Evolutionary conservation across 2,113 vertebrate genomes (phyloP).

Genomic region (Zootoca vivipara): DNA sequence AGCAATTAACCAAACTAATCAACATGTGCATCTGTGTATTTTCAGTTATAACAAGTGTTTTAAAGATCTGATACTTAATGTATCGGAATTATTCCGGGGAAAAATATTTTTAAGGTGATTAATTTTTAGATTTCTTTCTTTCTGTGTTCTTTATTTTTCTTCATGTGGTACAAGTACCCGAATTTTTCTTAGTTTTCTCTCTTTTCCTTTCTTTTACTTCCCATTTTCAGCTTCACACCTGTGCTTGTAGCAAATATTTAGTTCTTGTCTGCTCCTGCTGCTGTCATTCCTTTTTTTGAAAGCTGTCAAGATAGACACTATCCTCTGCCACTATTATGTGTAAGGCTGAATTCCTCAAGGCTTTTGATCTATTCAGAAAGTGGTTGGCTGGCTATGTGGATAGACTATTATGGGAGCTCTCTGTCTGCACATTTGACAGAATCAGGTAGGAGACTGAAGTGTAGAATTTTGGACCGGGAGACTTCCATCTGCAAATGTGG

Average conservation of each 20-base stretch:
- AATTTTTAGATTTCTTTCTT: neutral
- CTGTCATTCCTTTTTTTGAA: neutral
- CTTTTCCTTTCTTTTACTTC: too few species aligned
- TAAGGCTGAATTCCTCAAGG: neutral
- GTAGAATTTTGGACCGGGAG: neutral
- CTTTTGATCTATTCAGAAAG: neutral
- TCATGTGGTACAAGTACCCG: neutral
- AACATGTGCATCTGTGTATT: neutral
- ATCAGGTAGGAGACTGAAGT: neutral
- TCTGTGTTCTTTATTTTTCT: neutral
- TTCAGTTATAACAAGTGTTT: neutral
- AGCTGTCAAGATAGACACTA: slow-evolving; percentile 6
- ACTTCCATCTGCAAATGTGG: neutral
- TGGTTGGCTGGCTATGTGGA: neutral
- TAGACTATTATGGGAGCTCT: neutral
- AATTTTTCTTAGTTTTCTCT: neutral
- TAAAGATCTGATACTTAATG: too few species aligned
- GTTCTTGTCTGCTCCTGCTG: too few species aligned
- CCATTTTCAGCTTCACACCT: neutral
- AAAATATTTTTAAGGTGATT: neutral
- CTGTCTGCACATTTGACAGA: neutral
- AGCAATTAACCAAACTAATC: neutral
- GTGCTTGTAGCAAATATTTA: neutral
- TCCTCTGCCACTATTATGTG: neutral
- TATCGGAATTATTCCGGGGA: neutral